Percentiles rank a stretch among this genome's conserved stretches.
Conservation (phyloP, 2,888 invertebrate species). For the Trachelus tabidus region DNA sequence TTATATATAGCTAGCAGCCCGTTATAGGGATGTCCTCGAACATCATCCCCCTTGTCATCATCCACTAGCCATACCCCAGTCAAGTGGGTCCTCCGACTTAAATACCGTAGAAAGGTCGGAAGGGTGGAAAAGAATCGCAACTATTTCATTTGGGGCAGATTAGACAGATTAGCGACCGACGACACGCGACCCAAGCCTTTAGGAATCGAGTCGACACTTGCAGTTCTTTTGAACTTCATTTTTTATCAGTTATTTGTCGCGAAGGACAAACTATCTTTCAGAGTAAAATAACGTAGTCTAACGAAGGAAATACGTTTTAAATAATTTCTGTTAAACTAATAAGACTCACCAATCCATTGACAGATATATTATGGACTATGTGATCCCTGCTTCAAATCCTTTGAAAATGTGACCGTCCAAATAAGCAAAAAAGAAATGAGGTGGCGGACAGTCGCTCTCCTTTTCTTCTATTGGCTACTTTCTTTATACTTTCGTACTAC, state of each 20-base stretch:
- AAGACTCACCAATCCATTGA: no score
- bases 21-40: conserved; percentile 27
- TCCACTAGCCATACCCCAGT: conserved; percentile 33
- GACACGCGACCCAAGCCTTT: conserved; percentile 4
- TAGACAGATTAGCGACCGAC: conserved; percentile 63
- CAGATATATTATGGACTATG: no score
- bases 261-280: background rate
- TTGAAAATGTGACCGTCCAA: no score
- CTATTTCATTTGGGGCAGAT: conserved; percentile 66
- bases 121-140: conserved; percentile 58
- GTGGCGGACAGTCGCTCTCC: no score
- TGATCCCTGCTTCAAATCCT: no score
- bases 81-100: conserved; percentile 51
- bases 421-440: no score
- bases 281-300: background rate
- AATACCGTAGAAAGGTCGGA: conserved; percentile 35
- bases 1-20: conserved; percentile 31
- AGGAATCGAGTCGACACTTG: background rate
- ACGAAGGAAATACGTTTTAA: background rate
- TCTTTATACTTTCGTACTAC: no score
- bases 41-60: conserved; percentile 32
- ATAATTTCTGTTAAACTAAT: background rate
- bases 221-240: background rate
- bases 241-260: background rate
- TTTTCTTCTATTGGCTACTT: background rate